A percentile compares a stretch with the other conserved stretches of the same genome.
phyloP scores from a whole-genome alignment of 2,888 invertebrate genomes.

The Catocala nupta region DNA sequence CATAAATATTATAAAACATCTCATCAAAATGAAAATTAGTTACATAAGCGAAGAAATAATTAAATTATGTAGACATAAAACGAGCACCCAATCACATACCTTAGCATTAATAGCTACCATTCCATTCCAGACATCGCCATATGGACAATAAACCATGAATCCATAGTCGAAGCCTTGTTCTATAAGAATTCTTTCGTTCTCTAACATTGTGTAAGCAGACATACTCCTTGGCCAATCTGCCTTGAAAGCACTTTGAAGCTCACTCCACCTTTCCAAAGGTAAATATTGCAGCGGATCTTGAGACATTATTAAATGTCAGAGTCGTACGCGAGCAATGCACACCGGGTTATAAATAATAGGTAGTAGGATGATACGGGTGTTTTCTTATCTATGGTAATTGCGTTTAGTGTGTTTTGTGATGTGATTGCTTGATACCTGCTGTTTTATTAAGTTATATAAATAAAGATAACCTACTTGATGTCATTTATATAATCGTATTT shows the following conservation, averaged over 20 bases:
- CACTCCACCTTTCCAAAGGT: slow-evolving; percentile 56
- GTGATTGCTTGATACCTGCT: no score
- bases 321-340: not conserved
- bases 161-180: slow-evolving; percentile 56
- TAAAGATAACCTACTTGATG: no score
- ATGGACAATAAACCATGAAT: slow-evolving; percentile 75
- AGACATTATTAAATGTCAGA: slow-evolving; percentile 23
- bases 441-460: no score
- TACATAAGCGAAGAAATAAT: no score
- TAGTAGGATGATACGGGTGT: no score
- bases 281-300: slow-evolving; percentile 50
- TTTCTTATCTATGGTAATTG: no score
- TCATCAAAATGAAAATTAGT: no score
- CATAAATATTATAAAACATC: no score
- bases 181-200: slow-evolving; percentile 67
- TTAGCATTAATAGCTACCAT: slow-evolving; percentile 67
- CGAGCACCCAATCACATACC: slow-evolving; percentile 49
- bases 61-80: not conserved
- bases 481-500: no score
- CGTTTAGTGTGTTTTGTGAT: no score
- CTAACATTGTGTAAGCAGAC: slow-evolving; percentile 67
- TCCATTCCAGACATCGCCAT: slow-evolving; percentile 71
- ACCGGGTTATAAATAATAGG: no score
- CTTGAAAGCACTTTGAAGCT: slow-evolving; percentile 55
- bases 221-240: slow-evolving; percentile 66